Evolutionary conservation across 1,140 invertebrate species (phyloP).

Genomic region (Drosophila murphyi): DNA sequence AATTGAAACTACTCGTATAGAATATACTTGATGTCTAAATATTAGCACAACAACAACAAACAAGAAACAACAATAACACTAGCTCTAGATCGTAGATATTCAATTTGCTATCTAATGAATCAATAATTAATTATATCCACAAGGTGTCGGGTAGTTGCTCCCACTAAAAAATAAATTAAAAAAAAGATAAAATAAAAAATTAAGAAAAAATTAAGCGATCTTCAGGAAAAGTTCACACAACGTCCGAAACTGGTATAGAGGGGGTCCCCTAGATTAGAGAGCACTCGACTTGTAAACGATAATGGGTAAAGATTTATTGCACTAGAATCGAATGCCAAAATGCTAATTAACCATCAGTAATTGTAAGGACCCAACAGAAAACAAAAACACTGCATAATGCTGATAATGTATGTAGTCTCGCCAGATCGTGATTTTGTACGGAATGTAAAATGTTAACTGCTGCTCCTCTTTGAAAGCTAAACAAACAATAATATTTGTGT

Average conservation of each 20-base stretch:
- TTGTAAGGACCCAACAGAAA: slow-evolving; percentile 11
- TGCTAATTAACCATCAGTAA: slow-evolving; percentile 39
- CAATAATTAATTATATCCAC: slow-evolving; percentile 22
- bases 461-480: slow-evolving; percentile 31
- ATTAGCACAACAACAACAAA: slow-evolving; percentile 42
- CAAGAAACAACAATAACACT: slow-evolving; percentile 30
- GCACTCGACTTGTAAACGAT: slow-evolving; percentile 10
- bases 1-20: slow-evolving; percentile 16
- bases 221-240: slow-evolving; percentile 28
- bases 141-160: slow-evolving; percentile 26
- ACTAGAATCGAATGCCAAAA: slow-evolving; percentile 47
- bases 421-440: slow-evolving; percentile 31
- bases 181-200: slow-evolving; percentile 18
- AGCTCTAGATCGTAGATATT: slow-evolving; percentile 33
- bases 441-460: not conserved
- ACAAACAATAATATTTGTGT: slow-evolving; percentile 35
- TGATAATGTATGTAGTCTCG: slow-evolving; percentile 41
- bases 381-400: slow-evolving; percentile 22
- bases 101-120: slow-evolving; percentile 30
- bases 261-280: slow-evolving; percentile 21
- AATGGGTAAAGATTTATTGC: slow-evolving; percentile 17
- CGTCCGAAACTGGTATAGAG: slow-evolving; percentile 26
- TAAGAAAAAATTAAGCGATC: slow-evolving; percentile 29
- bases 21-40: slow-evolving; percentile 55
- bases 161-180: not conserved